phyloP scores from a whole-genome alignment of 2,797 vertebrate species.

The Macroramphosus scolopax region DNA sequence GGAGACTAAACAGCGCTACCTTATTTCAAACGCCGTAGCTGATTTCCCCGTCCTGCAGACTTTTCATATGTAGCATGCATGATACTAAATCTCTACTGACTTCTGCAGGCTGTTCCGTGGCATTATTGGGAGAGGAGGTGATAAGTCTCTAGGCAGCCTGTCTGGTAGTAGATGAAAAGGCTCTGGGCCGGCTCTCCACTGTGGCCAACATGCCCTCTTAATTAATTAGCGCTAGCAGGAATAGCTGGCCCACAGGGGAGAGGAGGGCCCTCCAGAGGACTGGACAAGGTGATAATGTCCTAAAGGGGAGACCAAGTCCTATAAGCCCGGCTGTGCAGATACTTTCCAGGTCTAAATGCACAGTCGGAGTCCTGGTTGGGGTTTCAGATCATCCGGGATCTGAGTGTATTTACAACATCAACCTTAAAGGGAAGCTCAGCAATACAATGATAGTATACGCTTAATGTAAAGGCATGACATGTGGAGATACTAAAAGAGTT shows the following conservation, averaged over 20 bases:
- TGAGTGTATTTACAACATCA: too few species aligned
- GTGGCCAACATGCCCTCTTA: slow-evolving; percentile 83
- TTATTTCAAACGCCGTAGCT: slow-evolving; percentile 12
- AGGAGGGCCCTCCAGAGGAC: slow-evolving; percentile 72
- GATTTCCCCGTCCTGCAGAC: slow-evolving; percentile 19
- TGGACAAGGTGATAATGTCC: slow-evolving; percentile 85
- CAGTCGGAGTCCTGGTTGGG: too few species aligned
- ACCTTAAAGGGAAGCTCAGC: too few species aligned
- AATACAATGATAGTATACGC: too few species aligned
- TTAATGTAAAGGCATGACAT: too few species aligned
- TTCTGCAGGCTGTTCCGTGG: slow-evolving; percentile 50
- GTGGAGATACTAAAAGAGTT: too few species aligned
- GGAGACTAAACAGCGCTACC: too few species aligned
- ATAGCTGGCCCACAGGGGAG: slow-evolving; percentile 71
- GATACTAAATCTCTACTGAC: slow-evolving; percentile 56
- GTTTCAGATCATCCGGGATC: too few species aligned
- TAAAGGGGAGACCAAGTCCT: slow-evolving; percentile 75
- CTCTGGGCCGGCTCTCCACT: slow-evolving; percentile 77
- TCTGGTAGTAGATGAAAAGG: slow-evolving; percentile 77
- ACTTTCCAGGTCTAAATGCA: slow-evolving; percentile 32
- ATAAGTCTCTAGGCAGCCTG: slow-evolving; percentile 76
- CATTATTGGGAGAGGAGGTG: slow-evolving; percentile 64
- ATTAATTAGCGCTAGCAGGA: slow-evolving; percentile 85
- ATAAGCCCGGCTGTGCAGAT: slow-evolving; percentile 45
- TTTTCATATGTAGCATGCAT: slow-evolving; percentile 38